Conservation (phyloP, 2,797 vertebrate species). For the Brachymystax lenok region DNA sequence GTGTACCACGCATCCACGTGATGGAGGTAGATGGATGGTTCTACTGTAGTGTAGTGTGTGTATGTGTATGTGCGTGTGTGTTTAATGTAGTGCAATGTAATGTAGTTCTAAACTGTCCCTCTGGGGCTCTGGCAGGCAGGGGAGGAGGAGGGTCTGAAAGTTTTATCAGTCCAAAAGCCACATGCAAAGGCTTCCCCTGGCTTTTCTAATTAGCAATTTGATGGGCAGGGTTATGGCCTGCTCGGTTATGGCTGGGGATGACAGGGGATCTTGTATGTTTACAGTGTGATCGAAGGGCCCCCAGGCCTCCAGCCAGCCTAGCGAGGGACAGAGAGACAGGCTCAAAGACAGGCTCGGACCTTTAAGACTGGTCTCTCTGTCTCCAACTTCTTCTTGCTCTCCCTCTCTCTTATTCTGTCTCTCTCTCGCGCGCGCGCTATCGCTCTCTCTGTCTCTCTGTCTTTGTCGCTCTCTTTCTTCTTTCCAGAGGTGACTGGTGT, state of each 20-base stretch:
- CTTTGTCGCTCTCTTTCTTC: too few species aligned
- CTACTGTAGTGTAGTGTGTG: neutral
- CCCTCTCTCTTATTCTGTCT: too few species aligned
- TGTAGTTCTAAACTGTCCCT: neutral
- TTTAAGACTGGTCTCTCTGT: neutral
- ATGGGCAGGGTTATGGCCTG: neutral
- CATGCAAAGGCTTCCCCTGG: neutral
- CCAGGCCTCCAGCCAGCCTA: neutral
- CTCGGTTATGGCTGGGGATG: neutral
- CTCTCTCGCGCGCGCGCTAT: too few species aligned
- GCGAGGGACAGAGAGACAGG: neutral
- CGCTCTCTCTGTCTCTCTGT: too few species aligned
- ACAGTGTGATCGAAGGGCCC: neutral
- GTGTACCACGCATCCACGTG: neutral
- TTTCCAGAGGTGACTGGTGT: neutral
- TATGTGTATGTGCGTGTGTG: too few species aligned
- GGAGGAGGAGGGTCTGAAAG: neutral
- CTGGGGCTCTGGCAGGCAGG: neutral
- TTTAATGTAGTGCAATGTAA: too few species aligned
- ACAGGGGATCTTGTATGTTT: conserved; percentile 7
- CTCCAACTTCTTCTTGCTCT: neutral
- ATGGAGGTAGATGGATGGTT: neutral
- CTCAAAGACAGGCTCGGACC: neutral
- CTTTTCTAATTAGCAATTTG: conserved; percentile 3
- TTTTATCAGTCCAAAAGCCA: neutral